These are phyloP conservation scores for Limnothrissa miodon DNA, from an alignment of 2,113 vertebrate species.

Conservation along the genomic window DNA sequence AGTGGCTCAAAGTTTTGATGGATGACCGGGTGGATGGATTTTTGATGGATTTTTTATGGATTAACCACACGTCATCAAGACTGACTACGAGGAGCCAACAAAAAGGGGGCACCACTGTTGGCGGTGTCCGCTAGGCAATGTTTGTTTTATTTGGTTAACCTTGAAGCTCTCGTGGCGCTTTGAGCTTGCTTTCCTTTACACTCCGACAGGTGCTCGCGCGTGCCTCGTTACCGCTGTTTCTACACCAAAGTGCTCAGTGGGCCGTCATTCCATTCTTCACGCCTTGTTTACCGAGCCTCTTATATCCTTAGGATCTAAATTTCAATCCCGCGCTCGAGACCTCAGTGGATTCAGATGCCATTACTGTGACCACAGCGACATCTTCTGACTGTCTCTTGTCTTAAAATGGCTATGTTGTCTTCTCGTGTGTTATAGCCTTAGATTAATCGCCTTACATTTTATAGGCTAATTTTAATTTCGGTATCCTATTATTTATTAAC, in stretches of 20 bases:
- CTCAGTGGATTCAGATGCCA: not conserved
- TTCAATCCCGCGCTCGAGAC: not conserved
- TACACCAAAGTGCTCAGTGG: not conserved
- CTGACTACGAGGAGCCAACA: not conserved
- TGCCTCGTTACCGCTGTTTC: conserved; percentile 1
- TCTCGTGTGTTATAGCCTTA: not conserved
- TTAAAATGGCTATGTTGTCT: not conserved
- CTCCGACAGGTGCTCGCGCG: conserved; percentile 2
- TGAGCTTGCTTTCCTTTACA: not conserved
- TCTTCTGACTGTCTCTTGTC: conserved; percentile 38
- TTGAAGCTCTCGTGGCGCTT: not conserved
- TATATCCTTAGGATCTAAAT: not conserved
- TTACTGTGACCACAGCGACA: conserved; percentile 54
- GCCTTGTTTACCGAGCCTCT: conserved; percentile 3
- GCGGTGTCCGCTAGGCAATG: conserved; percentile 11
- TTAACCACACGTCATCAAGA: conserved; percentile 27
- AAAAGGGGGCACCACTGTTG: not conserved
- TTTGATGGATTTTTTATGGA: too few species aligned
- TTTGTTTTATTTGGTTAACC: conserved; percentile 15
- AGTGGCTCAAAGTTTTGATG: conserved; percentile 31
- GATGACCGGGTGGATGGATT: too few species aligned
- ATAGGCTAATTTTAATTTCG: not conserved
- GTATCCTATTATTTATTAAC: not conserved
- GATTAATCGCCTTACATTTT: not conserved
- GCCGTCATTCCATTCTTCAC: not conserved